phyloP scores from a whole-genome alignment of 1,140 invertebrate species.

The Holotrichia oblita region DNA sequence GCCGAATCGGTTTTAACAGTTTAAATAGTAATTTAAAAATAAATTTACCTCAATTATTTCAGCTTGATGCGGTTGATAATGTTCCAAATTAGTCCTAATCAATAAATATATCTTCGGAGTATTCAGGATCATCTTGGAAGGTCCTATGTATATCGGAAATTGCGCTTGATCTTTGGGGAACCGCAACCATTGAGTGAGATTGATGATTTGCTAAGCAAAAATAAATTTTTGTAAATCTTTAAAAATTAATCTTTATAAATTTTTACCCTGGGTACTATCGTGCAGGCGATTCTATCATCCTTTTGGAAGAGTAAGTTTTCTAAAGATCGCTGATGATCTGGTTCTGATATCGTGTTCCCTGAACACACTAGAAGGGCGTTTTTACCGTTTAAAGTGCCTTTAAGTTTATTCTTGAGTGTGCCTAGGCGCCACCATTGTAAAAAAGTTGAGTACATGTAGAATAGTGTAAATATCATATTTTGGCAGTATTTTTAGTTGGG shows the following conservation, averaged over 20 bases:
- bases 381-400: slow-evolving; percentile 55
- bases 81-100: slow-evolving; percentile 63
- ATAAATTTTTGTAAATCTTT: slow-evolving; percentile 49
- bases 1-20: not conserved
- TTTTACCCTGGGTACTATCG: slow-evolving; percentile 60
- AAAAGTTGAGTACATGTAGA: slow-evolving; percentile 74
- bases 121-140: slow-evolving; percentile 48
- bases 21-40: not conserved
- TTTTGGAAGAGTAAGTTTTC: slow-evolving; percentile 58
- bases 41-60: slow-evolving; percentile 52
- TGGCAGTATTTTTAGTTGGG: slow-evolving; percentile 14
- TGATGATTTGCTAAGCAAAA: slow-evolving; percentile 54
- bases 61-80: slow-evolving; percentile 53
- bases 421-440: slow-evolving; percentile 72
- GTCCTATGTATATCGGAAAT: slow-evolving; percentile 64
- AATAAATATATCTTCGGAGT: slow-evolving; percentile 62
- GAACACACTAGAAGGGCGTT: slow-evolving; percentile 57
- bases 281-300: slow-evolving; percentile 58
- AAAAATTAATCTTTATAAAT: slow-evolving; percentile 12
- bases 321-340: slow-evolving; percentile 50
- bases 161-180: slow-evolving; percentile 63
- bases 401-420: slow-evolving; percentile 61
- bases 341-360: slow-evolving; percentile 46
- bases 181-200: slow-evolving; percentile 65
- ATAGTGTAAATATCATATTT: slow-evolving; percentile 70